Base-by-base conservation (phyloP, 2,113 vertebrate genomes). In the Mus pahari region DNA sequence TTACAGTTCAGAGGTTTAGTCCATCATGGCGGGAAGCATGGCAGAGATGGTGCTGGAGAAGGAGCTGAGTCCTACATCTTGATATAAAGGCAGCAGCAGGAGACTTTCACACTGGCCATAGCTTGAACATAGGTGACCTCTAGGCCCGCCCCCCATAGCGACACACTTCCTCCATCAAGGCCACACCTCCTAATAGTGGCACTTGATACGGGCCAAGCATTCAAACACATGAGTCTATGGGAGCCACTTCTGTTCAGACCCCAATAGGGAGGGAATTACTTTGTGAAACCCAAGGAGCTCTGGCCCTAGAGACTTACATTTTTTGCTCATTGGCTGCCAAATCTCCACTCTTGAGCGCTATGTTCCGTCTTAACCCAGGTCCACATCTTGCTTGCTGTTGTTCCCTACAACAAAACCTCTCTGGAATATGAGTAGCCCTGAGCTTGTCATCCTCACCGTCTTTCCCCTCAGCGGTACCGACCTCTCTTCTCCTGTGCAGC, bases 401-500 rank as follows among this genome's bases (percentile, higher is more conserved):
- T 19, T 71, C 70, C 60, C 48, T 2, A 79, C 36, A 60, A 14
- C 19, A 26, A 42, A 28, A 17, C 2, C 24, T 24, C 60, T 26
- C 12, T 64, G 22, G 53, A 58, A 24, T 55, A 5, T 73, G 50
- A 64, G 24, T 20, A 19, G 13, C 22, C 28, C 19, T 1, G 62
- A n/a, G 10, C 12, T 81, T 39, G 24, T 50, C 3, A 0, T 68
- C 75, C 17, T 62, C 31, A 3, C 10, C 17, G 16, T 55, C 60
- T 31, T 88, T 53, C 45, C 16, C 16, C 33, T 64, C 48, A 26
- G 36, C 55, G 50, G 24, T 50, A 2, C 36, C 60, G 20, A 31
- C 31, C 36, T 7, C 31, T 1, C 22, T 7, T 11, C 13, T 62
- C 3, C 36, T 9, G 10, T 7, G 19, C 2, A 2, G 1, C 74